phyloP scores from a whole-genome alignment of 2,888 invertebrate species.

The Conistra vaccinii region DNA sequence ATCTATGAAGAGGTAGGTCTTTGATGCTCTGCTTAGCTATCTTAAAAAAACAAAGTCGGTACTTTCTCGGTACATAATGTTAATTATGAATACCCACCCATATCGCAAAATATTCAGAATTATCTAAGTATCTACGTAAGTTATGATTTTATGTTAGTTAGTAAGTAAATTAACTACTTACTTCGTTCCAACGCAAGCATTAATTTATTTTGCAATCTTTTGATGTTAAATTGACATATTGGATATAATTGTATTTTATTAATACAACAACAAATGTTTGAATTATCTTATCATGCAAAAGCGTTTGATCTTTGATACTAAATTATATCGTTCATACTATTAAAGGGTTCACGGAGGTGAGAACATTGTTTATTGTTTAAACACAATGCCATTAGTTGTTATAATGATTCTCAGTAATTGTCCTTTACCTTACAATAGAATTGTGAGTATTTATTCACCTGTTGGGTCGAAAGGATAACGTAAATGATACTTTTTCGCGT shows the following conservation, averaged over 20 bases:
- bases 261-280: conserved; percentile 2
- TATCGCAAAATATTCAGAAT: no score
- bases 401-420: conserved; percentile 16
- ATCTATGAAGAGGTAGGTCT: no score
- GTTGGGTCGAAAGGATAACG: no score
- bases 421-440: conserved; percentile 13
- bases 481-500: no score
- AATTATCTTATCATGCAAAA: conserved; percentile 2
- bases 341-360: conserved; percentile 40
- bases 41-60: background rate
- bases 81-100: background rate
- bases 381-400: conserved; percentile 5
- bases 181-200: background rate
- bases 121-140: background rate
- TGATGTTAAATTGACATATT: background rate
- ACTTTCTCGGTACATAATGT: background rate
- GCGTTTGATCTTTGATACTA: conserved; percentile 39
- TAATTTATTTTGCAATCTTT: background rate
- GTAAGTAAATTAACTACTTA: background rate
- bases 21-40: background rate
- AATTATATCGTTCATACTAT: conserved; percentile 14
- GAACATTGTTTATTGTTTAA: conserved; percentile 27
- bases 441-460: background rate
- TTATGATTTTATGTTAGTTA: background rate
- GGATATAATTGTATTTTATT: background rate